Percentiles rank a stretch among this genome's conserved stretches.
Conservation (phyloP, 1,140 invertebrate genomes). For the Branchinecta lynchi region DNA sequence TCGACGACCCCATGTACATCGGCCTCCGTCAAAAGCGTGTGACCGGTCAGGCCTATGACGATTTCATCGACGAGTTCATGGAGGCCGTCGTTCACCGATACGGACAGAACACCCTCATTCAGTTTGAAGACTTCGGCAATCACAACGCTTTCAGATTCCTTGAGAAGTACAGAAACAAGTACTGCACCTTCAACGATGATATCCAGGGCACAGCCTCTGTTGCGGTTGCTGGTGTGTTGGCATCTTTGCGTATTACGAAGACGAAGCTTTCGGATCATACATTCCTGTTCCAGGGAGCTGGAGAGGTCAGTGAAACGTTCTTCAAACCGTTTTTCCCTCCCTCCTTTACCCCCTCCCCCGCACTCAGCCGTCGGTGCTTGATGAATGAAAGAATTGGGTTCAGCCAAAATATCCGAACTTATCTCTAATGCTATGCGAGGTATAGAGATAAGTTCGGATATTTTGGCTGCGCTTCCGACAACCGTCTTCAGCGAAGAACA, state of each 20-base stretch:
- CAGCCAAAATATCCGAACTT: too few species aligned
- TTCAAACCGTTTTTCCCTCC: not conserved
- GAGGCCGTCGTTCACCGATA: slow-evolving; percentile 78
- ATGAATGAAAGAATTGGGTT: not conserved
- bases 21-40: slow-evolving; percentile 73
- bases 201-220: slow-evolving; percentile 91
- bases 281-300: slow-evolving; percentile 81
- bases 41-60: slow-evolving; percentile 76
- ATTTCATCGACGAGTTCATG: slow-evolving; percentile 97
- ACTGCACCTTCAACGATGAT: slow-evolving; percentile 94
- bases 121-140: slow-evolving; percentile 95
- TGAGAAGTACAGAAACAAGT: slow-evolving; percentile 66
- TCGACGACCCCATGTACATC: slow-evolving; percentile 90
- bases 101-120: slow-evolving; percentile 67
- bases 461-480: too few species aligned
- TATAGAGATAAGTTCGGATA: too few species aligned
- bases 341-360: too few species aligned
- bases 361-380: too few species aligned
- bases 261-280: slow-evolving; percentile 61
- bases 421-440: too few species aligned
- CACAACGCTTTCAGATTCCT: slow-evolving; percentile 81
- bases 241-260: slow-evolving; percentile 60
- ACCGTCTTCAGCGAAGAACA: too few species aligned
- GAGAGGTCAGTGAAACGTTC: slow-evolving; percentile 46
- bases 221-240: slow-evolving; percentile 73